Percentiles rank a stretch among this genome's conserved stretches.
These are phyloP conservation scores for Amphiduros pacificus DNA, from an alignment of 2,888 invertebrate genomes.

Conservation along the genomic window DNA sequence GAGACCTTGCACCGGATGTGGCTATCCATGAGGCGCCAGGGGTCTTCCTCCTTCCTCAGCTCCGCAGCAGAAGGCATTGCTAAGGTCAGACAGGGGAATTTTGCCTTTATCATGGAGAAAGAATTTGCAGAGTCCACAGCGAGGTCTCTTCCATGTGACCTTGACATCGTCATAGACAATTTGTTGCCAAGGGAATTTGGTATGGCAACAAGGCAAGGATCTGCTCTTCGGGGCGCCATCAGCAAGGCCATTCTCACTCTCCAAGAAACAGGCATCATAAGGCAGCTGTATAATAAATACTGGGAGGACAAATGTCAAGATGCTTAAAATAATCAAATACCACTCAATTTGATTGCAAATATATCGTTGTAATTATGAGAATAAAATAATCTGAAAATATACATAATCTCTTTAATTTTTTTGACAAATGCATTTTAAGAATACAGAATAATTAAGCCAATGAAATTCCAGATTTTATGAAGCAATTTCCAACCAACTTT, in stretches of 20 bases:
- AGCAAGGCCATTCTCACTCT: not conserved
- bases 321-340: no score
- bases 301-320: not conserved
- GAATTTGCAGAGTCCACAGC: not conserved
- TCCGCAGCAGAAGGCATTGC: not conserved
- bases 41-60: not conserved
- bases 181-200: not conserved
- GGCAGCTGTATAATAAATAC: not conserved
- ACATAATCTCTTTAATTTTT: no score
- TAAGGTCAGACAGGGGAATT: not conserved
- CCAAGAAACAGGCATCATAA: not conserved
- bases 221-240: not conserved
- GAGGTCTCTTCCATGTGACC: not conserved
- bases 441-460: no score
- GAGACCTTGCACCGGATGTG: not conserved
- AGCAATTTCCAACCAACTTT: no score
- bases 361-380: no score
- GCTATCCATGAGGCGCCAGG: conserved; percentile 1
- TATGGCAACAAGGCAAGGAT: not conserved
- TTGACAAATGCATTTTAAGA: no score
- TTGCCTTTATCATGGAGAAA: not conserved
- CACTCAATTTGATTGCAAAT: no score
- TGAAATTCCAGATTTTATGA: no score
- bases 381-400: no score
- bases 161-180: not conserved